A percentile compares a stretch with the other conserved stretches of the same genome.
Conservation (phyloP, 2,797 vertebrate genomes). For the Menidia menidia region DNA sequence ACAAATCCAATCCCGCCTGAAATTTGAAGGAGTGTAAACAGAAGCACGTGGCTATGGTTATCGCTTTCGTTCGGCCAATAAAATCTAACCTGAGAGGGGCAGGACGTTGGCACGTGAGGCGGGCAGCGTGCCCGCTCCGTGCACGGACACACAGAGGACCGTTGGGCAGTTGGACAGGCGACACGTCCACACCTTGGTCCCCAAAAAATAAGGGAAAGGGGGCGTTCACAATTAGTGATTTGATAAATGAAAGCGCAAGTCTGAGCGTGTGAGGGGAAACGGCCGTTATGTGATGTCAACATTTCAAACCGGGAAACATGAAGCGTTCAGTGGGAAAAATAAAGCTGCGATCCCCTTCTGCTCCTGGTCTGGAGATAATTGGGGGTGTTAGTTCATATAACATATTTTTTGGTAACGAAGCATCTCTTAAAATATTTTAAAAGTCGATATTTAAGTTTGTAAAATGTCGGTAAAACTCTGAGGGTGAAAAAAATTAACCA, state of each 20-base stretch:
- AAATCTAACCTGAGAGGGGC: conserved; percentile 25
- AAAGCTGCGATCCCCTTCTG: too few species aligned
- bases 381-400: too few species aligned
- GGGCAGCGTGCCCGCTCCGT: not conserved
- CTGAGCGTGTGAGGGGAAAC: not conserved
- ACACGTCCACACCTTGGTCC: not conserved
- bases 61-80: conserved; percentile 71
- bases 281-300: not conserved
- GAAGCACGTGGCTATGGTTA: conserved; percentile 66
- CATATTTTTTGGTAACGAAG: too few species aligned
- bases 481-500: too few species aligned
- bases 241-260: too few species aligned
- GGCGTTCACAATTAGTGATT: conserved; percentile 4
- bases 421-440: too few species aligned
- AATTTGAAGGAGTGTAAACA: conserved; percentile 80
- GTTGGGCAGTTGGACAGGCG: conserved; percentile 34
- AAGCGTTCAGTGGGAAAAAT: too few species aligned
- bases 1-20: conserved; percentile 75
- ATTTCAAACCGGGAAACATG: not conserved
- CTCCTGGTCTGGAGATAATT: too few species aligned
- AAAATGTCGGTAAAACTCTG: too few species aligned
- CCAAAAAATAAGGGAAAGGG: conserved; percentile 19
- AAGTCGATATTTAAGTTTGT: too few species aligned
- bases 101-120: conserved; percentile 33
- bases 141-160: conserved; percentile 14